These are phyloP conservation scores for Theonella swinhoei DNA, from an alignment of 37 sponge, comb jelly and placozoan genomes.

Conservation along the genomic window DNA sequence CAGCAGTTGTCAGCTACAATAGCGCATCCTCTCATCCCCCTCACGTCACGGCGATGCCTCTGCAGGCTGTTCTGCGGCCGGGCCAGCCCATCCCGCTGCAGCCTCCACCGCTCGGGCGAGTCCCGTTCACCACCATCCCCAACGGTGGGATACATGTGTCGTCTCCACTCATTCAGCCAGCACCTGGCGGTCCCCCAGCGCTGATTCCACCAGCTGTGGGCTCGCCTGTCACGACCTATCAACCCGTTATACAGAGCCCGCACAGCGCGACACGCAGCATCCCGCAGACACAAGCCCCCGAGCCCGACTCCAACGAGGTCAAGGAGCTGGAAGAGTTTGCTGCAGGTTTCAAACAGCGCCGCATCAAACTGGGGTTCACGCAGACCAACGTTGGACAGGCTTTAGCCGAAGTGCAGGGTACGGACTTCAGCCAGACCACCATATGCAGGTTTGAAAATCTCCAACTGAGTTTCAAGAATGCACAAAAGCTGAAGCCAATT, in stretches of 20 bases:
- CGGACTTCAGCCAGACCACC: constrained; percentile 98
- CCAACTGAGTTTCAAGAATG: constrained; percentile 95
- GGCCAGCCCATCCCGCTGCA: constrained; percentile 19
- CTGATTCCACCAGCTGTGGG: constrained; percentile 4
- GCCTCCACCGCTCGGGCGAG: constrained; percentile 35
- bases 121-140: constrained; percentile 5
- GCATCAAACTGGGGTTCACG: constrained; percentile 95
- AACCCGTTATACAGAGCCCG: constrained; percentile 40
- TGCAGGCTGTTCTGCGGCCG: constrained; percentile 7
- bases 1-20: background rate
- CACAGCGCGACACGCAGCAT: constrained; percentile 37
- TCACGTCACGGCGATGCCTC: background rate
- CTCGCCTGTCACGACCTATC: constrained; percentile 18
- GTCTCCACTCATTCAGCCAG: background rate
- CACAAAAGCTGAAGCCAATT: constrained; percentile 93
- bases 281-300: constrained; percentile 54
- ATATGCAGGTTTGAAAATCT: constrained; percentile 98
- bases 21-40: constrained; percentile 4
- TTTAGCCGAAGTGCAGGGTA: constrained; percentile 90
- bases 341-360: constrained; percentile 77
- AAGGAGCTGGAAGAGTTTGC: constrained; percentile 92
- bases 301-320: constrained; percentile 85
- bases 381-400: constrained; percentile 97
- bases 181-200: constrained; percentile 31
- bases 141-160: constrained; percentile 14